A percentile compares a stretch with the other conserved stretches of the same genome.
Evolutionary conservation across 2,888 invertebrate genomes (phyloP).

Genomic region (Ernsta delagoae): DNA sequence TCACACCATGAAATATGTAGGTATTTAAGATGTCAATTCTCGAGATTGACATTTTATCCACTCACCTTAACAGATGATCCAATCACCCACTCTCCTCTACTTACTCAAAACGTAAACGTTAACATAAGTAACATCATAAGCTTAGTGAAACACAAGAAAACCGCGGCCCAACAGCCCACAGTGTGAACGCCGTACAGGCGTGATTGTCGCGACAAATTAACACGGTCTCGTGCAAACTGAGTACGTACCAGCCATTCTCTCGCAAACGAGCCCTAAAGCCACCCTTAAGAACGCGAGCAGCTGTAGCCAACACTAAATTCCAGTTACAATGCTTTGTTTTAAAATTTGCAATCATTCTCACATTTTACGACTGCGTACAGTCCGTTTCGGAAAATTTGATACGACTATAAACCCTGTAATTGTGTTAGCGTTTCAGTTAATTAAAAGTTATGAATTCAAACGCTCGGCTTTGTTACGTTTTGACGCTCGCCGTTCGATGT

Average conservation of each 20-base stretch:
- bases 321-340: constrained; percentile 81
- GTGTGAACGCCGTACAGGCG: constrained; percentile 17
- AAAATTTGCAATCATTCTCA: constrained; percentile 84
- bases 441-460: constrained; percentile 83
- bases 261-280: constrained; percentile 74
- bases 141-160: no score
- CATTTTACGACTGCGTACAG: constrained; percentile 82
- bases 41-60: no score
- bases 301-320: constrained; percentile 79
- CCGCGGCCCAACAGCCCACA: neutral
- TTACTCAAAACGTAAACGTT: no score
- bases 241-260: constrained; percentile 70
- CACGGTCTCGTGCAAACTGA: constrained; percentile 72
- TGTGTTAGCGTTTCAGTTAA: constrained; percentile 82
- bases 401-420: constrained; percentile 82
- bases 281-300: constrained; percentile 66
- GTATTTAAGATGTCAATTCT: no score
- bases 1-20: no score
- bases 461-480: constrained; percentile 44
- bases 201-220: constrained; percentile 77
- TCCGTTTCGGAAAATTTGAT: constrained; percentile 84
- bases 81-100: no score
- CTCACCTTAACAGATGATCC: no score
- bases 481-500: constrained; percentile 54
- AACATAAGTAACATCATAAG: no score